phyloP scores from a whole-genome alignment of 2,888 invertebrate species.

The Perdita meconis region DNA sequence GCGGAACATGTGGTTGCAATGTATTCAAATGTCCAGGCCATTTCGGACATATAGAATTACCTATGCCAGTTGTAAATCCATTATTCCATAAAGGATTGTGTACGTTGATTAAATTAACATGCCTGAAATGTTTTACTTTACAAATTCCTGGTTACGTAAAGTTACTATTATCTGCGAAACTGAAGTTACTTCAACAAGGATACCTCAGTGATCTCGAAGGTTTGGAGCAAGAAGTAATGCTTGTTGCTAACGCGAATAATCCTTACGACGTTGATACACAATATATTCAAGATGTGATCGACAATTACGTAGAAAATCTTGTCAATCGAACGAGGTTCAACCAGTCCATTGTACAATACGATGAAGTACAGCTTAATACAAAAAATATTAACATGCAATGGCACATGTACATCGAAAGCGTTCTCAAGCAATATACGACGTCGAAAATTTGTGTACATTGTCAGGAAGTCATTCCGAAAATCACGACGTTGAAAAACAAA shows the following conservation, averaged over 20 bases:
- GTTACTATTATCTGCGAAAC: constrained; percentile 88
- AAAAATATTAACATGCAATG: constrained; percentile 86
- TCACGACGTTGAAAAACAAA: constrained; percentile 87
- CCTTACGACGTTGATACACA: constrained; percentile 69
- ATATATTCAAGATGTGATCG: constrained; percentile 84
- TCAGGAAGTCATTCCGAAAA: constrained; percentile 85
- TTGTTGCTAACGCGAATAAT: constrained; percentile 70
- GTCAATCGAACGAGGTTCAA: constrained; percentile 67
- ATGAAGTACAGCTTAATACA: constrained; percentile 78
- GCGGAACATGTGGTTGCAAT: constrained; percentile 91
- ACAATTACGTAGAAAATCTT: constrained; percentile 83
- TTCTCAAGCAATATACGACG: constrained; percentile 84
- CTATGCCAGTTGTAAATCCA: constrained; percentile 95
- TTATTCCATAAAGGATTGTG: constrained; percentile 91
- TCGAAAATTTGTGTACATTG: constrained; percentile 87
- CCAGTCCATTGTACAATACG: constrained; percentile 78
- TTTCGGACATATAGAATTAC: constrained; percentile 96
- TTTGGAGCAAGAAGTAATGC: constrained; percentile 84
- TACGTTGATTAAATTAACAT: constrained; percentile 88
- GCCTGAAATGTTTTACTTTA: constrained; percentile 89
- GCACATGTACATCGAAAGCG: constrained; percentile 84
- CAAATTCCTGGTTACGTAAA: constrained; percentile 88
- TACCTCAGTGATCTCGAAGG: constrained; percentile 90
- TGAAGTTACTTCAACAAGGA: constrained; percentile 90
- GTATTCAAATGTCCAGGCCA: constrained; percentile 93